A percentile compares a stretch with the other conserved stretches of the same genome.
Evolutionary conservation across 2,888 invertebrate genomes (phyloP).

Genomic region (Dendrolimus pini): DNA sequence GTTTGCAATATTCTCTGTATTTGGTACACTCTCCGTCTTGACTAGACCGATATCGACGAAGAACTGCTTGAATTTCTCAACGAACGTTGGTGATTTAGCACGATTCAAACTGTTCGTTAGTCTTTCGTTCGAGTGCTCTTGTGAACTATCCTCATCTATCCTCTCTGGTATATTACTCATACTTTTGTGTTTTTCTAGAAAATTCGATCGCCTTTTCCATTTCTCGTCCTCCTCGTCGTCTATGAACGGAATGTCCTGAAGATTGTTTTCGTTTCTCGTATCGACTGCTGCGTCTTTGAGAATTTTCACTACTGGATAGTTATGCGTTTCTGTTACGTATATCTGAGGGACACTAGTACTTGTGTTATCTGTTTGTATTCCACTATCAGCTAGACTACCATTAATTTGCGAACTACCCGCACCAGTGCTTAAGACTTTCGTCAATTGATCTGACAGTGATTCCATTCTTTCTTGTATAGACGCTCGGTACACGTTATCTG

Average conservation of each 20-base stretch:
- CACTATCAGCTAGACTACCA: constrained; percentile 66
- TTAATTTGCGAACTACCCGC: constrained; percentile 67
- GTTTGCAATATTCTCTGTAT: constrained; percentile 12
- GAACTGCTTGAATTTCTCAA: constrained; percentile 67
- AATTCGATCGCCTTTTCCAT: constrained; percentile 37
- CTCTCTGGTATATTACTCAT: constrained; percentile 64
- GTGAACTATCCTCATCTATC: constrained; percentile 50
- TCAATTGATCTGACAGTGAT: constrained; percentile 56
- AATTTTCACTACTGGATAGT: constrained; percentile 31
- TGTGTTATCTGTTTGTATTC: constrained; percentile 68
- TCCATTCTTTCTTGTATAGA: constrained; percentile 58
- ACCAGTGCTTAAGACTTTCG: constrained; percentile 60
- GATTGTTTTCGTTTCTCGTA: constrained; percentile 63
- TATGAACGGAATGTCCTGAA: constrained; percentile 68
- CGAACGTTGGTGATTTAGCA: constrained; percentile 64
- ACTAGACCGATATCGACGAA: constrained; percentile 62
- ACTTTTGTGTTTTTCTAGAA: constrained; percentile 61
- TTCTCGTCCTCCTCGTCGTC: constrained; percentile 61
- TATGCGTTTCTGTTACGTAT: constrained; percentile 42
- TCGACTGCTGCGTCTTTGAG: constrained; percentile 64
- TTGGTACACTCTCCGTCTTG: constrained; percentile 38
- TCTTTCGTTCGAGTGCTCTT: constrained; percentile 49
- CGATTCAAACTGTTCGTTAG: constrained; percentile 55
- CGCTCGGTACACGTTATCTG: constrained; percentile 46
- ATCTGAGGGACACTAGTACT: constrained; percentile 67